Base-by-base conservation (phyloP, 2,888 invertebrate genomes). In the Corbicula japonica region DNA sequence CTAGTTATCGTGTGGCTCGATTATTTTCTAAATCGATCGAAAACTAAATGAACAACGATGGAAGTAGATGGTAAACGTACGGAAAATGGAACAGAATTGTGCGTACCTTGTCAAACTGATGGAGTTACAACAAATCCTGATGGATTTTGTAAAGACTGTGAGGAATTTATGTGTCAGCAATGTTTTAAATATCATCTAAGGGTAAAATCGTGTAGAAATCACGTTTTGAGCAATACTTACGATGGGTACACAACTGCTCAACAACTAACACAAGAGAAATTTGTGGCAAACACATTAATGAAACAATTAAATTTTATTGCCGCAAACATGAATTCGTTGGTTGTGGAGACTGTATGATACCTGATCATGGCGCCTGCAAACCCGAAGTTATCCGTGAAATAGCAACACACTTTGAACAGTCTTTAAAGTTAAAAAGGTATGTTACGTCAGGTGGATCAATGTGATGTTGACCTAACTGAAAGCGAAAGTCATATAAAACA, bases 271-370 rank as follows among this genome's bases (percentile, higher is more conserved):
- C 23, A 10, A 8, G 6, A 50, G 50, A 50, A 23, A 23, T 50
- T 4, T 50, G 50, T 28, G 15, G 6, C 10, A 50, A 50, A 50
- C 50, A 50, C 28, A 28, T 26, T 50, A n/a, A 50, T 28, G 50
- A 50, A 23, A 50, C 23, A 23, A 28, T 50, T 23, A 50, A 50
- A 23, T 50, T 50, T 50, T 50, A 26, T 28, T 50, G 50, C 15
- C 21, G 50, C 12, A 50, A 50, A 28, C 50, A 50, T 50, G 21
- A 2, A 23, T 23, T 26, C 5, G 50, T 50, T 10, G 50, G 50
- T 3, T 50, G 50, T 23, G 50, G 50, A 8, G 50, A 50, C 15
- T 50, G 50, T 23, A 50, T 50, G 50, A 15, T 50, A 23, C 15
- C 28, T 23, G 50, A 23, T 8, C 50, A 50, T 15, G 28, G 28